Conservation (phyloP, 2,113 vertebrate genomes). For the Cochlearius cochlearius region DNA sequence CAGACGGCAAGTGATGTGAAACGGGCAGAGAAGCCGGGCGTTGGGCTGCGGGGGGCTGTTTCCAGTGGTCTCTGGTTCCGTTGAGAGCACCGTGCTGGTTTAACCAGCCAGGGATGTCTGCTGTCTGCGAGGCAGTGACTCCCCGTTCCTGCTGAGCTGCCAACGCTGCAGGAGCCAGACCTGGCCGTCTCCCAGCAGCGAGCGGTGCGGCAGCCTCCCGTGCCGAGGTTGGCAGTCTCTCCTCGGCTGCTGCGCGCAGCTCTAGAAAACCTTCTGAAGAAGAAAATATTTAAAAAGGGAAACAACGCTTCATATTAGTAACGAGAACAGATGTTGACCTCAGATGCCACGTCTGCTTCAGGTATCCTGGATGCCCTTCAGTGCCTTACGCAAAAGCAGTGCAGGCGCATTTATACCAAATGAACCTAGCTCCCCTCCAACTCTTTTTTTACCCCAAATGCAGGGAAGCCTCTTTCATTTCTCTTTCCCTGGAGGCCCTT, state of each 20-base stretch:
- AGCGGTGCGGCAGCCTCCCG: background rate
- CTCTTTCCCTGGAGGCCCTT: background rate
- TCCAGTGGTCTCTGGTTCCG: background rate
- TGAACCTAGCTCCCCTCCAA: background rate
- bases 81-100: background rate
- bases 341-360: background rate
- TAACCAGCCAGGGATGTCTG: background rate
- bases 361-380: background rate
- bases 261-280: background rate
- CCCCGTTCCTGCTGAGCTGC: background rate
- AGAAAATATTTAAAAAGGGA: background rate
- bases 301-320: fast-evolving
- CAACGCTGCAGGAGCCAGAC: background rate
- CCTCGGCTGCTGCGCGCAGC: background rate
- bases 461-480: background rate
- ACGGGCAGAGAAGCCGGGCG: background rate
- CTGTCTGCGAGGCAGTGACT: background rate
- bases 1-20: background rate
- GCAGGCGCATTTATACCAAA: background rate
- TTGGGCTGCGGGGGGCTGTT: background rate
- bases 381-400: background rate
- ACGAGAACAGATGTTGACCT: background rate
- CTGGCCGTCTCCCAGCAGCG: background rate
- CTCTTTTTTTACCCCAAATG: background rate
- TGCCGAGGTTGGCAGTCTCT: background rate